Conservation (phyloP, 1,140 invertebrate species). For the Camponotus pennsylvanicus region DNA sequence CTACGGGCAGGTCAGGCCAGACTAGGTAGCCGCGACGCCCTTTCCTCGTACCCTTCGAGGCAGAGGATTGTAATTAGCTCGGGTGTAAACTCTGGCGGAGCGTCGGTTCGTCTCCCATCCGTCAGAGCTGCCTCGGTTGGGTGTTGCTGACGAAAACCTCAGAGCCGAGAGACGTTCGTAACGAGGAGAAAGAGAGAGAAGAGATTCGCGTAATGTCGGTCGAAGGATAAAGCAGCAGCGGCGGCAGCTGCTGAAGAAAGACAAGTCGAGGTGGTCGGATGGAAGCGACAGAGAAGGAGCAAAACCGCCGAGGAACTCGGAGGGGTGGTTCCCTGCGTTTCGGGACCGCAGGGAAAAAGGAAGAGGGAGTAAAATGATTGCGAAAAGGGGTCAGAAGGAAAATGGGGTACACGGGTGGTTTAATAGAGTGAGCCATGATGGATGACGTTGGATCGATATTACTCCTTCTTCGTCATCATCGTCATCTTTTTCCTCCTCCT, state of each 20-base stretch:
- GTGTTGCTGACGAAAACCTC: conserved; percentile 56
- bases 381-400: conserved; percentile 76
- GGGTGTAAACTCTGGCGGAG: conserved; percentile 65
- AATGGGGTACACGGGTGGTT: conserved; percentile 74
- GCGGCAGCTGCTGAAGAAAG: background rate
- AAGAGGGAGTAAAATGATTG: conserved; percentile 76
- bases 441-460: conserved; percentile 79
- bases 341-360: background rate
- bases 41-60: conserved; percentile 58
- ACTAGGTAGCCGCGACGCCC: conserved; percentile 50
- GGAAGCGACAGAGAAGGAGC: conserved; percentile 19
- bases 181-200: background rate
- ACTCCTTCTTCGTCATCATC: conserved; percentile 64
- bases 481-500: too few relatives aligned
- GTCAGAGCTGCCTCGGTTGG: conserved; percentile 67
- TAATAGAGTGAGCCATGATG: conserved; percentile 81
- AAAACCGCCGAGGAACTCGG: background rate
- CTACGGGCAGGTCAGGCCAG: conserved; percentile 31
- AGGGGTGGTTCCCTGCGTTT: background rate
- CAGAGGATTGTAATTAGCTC: conserved; percentile 66
- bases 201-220: conserved; percentile 35
- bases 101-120: conserved; percentile 62
- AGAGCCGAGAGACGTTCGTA: conserved; percentile 30
- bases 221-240: conserved; percentile 40
- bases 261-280: conserved; percentile 34